Percentiles rank a stretch among this genome's conserved stretches.
These are phyloP conservation scores for Proctacanthus coquilletti DNA, from an alignment of 1,140 invertebrate species.

Conservation along the genomic window DNA sequence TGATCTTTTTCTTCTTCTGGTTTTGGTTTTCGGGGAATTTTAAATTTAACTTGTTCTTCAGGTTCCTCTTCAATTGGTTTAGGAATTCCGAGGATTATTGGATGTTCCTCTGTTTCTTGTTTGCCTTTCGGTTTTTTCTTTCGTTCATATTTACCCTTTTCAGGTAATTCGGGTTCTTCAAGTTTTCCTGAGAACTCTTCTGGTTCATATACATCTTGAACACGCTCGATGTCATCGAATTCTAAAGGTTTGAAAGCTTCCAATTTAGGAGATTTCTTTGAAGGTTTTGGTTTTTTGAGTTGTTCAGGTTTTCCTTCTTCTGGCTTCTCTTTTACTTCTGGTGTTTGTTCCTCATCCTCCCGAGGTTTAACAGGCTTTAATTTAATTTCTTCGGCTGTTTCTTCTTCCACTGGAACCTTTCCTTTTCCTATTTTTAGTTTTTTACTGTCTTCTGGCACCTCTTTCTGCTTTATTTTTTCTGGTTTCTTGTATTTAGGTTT, in stretches of 20 bases:
- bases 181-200: too few relatives aligned
- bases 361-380: slow-evolving; percentile 34
- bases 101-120: slow-evolving; percentile 6
- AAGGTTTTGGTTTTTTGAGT: too few relatives aligned
- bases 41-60: slow-evolving; percentile 15
- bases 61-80: slow-evolving; percentile 7
- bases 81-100: neutral
- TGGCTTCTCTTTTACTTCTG: slow-evolving; percentile 15
- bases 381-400: slow-evolving; percentile 33
- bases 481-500: slow-evolving; percentile 18
- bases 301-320: slow-evolving; percentile 11
- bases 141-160: slow-evolving; percentile 12
- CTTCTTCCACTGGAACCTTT: slow-evolving; percentile 14
- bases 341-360: slow-evolving; percentile 12
- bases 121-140: slow-evolving; percentile 8
- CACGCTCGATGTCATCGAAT: too few relatives aligned
- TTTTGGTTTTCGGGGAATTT: slow-evolving; percentile 22
- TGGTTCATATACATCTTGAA: too few relatives aligned
- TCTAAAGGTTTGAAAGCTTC: too few relatives aligned
- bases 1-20: slow-evolving; percentile 13
- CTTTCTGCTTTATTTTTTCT: slow-evolving; percentile 13
- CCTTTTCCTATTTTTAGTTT: slow-evolving; percentile 23
- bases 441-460: slow-evolving; percentile 7
- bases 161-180: neutral
- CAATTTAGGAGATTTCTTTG: too few relatives aligned